These are phyloP conservation scores for Clivina fossor DNA, from an alignment of 2,888 invertebrate species.

Conservation along the genomic window DNA sequence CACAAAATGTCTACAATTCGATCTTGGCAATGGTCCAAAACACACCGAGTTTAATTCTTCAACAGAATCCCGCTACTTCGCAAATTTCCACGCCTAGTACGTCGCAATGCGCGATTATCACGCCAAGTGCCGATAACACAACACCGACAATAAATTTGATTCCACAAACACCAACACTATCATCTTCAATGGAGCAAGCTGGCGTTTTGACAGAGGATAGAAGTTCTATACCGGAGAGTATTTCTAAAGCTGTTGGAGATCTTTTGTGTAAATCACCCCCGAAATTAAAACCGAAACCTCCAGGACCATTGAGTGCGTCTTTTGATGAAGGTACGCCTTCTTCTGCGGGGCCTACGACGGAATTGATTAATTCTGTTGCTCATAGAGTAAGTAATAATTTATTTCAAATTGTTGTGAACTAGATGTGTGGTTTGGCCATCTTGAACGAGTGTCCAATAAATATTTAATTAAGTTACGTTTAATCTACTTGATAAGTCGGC, in stretches of 20 bases:
- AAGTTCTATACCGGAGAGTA: conserved; percentile 44
- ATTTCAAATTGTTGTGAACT: no score
- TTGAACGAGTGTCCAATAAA: no score
- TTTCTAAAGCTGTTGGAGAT: conserved; percentile 47
- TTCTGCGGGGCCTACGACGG: conserved; percentile 48
- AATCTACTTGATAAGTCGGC: no score
- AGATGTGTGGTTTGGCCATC: no score
- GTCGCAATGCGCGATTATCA: conserved; percentile 16
- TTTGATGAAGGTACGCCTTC: conserved; percentile 50
- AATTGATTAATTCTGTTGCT: conserved; percentile 50
- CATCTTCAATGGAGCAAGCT: background rate
- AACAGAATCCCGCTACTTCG: conserved; percentile 25
- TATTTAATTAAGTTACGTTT: no score
- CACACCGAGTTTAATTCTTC: conserved; percentile 15
- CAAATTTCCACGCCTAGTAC: conserved; percentile 35
- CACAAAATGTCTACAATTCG: conserved; percentile 39
- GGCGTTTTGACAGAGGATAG: no score
- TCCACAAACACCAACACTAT: conserved; percentile 15
- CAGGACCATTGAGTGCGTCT: conserved; percentile 53
- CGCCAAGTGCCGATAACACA: conserved; percentile 7
- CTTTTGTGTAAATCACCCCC: conserved; percentile 51
- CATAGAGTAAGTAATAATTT: conserved; percentile 47
- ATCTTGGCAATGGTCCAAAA: conserved; percentile 43
- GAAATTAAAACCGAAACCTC: conserved; percentile 54
- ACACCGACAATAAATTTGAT: conserved; percentile 12